A percentile compares a stretch with the other conserved stretches of the same genome.
phyloP scores from a whole-genome alignment of 2,888 invertebrate species.

The Choreutis nemorana region DNA sequence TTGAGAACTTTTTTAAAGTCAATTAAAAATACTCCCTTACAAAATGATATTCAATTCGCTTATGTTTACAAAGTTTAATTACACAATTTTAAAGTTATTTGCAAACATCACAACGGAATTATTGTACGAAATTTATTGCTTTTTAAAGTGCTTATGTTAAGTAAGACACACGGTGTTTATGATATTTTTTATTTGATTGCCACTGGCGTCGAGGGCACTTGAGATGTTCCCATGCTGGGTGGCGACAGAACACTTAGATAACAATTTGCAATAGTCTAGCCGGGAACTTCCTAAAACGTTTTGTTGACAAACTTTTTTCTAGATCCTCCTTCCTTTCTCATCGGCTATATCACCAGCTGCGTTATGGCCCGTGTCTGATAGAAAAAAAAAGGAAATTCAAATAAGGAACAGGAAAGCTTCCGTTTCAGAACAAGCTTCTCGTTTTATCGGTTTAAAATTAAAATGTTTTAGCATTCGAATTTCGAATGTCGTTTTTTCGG shows the following conservation, averaged over 20 bases:
- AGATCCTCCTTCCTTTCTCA: conserved; percentile 12
- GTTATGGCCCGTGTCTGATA: conserved; percentile 37
- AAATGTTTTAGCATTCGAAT: no score
- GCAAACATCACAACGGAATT: conserved; percentile 6
- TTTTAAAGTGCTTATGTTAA: conserved; percentile 25
- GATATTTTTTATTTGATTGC: conserved; percentile 25
- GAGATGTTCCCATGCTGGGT: conserved; percentile 56
- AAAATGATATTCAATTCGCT: conserved; percentile 6
- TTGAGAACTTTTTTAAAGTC: conserved; percentile 1
- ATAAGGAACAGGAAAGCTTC: conserved; percentile 25
- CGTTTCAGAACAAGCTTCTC: conserved; percentile 22
- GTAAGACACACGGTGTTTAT: no score
- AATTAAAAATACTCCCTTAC: conserved; percentile 6
- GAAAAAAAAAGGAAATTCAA: conserved; percentile 25
- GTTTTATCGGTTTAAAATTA: no score
- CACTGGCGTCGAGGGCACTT: conserved; percentile 39
- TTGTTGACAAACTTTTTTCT: conserved; percentile 24
- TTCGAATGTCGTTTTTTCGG: no score
- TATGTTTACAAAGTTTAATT: conserved; percentile 1
- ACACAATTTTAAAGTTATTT: conserved; percentile 2
- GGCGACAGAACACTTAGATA: conserved; percentile 58
- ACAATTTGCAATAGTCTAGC: conserved; percentile 61
- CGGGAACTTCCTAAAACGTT: conserved; percentile 33
- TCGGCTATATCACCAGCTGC: conserved; percentile 30
- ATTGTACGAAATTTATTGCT: conserved; percentile 39